phyloP scores from a whole-genome alignment of 2,888 invertebrate genomes.

The Lasius platythorax region DNA sequence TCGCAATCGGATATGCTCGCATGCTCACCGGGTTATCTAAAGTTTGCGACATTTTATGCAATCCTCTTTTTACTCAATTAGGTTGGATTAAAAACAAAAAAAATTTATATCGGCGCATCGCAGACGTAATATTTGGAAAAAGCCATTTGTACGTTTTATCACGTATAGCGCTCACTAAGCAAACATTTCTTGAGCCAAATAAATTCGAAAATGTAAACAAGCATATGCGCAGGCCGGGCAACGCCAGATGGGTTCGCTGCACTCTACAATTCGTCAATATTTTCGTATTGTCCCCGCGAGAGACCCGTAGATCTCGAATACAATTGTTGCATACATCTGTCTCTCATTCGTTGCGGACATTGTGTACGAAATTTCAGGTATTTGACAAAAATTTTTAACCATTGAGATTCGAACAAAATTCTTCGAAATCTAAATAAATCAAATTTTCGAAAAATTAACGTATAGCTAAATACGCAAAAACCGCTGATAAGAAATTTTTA shows the following conservation, averaged over 20 bases:
- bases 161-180: not conserved
- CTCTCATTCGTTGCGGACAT: conserved; percentile 26
- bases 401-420: not conserved
- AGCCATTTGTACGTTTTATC: conserved; percentile 36
- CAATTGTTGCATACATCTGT: conserved; percentile 21
- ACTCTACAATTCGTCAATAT: conserved; percentile 45
- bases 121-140: conserved; percentile 9
- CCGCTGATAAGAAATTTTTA: not conserved
- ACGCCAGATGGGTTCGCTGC: conserved; percentile 33
- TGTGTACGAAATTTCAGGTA: conserved; percentile 2
- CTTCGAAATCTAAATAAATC: not conserved
- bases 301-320: conserved; percentile 22
- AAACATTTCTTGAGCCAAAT: conserved; percentile 47
- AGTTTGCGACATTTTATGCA: not conserved
- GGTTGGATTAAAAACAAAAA: not conserved
- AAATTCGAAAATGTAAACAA: conserved; percentile 45
- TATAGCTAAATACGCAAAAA: not conserved
- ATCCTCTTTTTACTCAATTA: conserved; percentile 11
- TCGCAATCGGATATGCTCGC: conserved; percentile 26
- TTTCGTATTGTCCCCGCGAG: conserved; percentile 39
- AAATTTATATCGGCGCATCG: not conserved
- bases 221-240: not conserved
- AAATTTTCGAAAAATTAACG: not conserved
- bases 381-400: not conserved
- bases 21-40: not conserved